Percentiles rank a stretch among this genome's conserved stretches.
Conservation (phyloP, 1,140 invertebrate species). For the Telenomus remus region DNA sequence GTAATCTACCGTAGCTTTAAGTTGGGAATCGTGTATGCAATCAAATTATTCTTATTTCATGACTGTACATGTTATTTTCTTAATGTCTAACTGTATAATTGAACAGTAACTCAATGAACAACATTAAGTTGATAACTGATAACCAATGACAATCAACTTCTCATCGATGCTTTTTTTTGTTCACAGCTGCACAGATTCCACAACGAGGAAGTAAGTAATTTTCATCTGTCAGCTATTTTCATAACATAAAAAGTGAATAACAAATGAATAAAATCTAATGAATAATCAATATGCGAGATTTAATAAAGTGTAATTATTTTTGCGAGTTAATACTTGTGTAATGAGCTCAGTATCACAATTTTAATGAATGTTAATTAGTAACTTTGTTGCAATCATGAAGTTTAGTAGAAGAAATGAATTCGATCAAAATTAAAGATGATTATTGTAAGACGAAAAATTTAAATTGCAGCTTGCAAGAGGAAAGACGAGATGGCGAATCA, state of each 20-base stretch:
- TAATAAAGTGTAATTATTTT: too few species aligned
- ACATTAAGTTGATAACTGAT: conserved; percentile 37
- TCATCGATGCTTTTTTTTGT: conserved; percentile 77
- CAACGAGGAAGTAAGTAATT: conserved; percentile 91
- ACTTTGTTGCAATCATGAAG: too few species aligned
- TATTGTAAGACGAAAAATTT: conserved; percentile 46
- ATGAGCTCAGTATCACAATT: too few species aligned
- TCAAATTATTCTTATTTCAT: conserved; percentile 67
- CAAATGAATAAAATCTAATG: too few species aligned
- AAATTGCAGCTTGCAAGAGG: conserved; percentile 92
- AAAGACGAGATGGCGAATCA: conserved; percentile 93
- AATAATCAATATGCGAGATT: too few species aligned
- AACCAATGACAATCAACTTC: conserved; percentile 2
- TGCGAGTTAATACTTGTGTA: too few species aligned
- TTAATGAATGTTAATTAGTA: too few species aligned
- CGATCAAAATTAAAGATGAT: too few species aligned
- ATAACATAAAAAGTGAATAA: too few species aligned
- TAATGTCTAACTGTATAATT: conserved; percentile 71
- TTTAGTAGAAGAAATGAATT: too few species aligned
- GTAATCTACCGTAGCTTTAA: conserved; percentile 69
- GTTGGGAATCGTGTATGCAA: conserved; percentile 73
- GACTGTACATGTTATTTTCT: conserved; percentile 73
- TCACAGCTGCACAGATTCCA: conserved; percentile 91
- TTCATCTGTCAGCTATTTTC: too few species aligned
- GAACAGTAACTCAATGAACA: conserved; percentile 52